These are phyloP conservation scores for Leptopilina syphax DNA, from an alignment of 2,888 invertebrate species.

Conservation along the genomic window DNA sequence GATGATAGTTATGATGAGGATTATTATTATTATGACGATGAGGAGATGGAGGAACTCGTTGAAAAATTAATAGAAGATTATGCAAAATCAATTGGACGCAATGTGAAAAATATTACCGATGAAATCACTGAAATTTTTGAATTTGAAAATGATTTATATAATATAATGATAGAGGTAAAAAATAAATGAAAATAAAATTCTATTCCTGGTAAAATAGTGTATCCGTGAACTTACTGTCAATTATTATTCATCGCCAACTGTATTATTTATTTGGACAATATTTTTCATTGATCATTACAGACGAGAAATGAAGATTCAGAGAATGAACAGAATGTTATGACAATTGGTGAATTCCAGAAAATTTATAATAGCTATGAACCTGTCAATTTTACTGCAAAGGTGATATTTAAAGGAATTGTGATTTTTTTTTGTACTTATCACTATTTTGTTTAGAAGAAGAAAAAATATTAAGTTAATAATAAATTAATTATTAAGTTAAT, in stretches of 20 bases:
- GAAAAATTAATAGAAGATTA: slow-evolving; percentile 19
- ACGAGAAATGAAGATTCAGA: background rate
- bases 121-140: background rate
- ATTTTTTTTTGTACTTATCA: no score
- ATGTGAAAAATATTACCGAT: background rate
- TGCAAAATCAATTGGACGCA: background rate
- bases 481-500: no score
- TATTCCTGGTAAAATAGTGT: background rate
- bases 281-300: background rate
- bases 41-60: background rate
- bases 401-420: slow-evolving; percentile 27
- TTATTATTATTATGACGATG: slow-evolving; percentile 6
- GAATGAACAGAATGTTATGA: slow-evolving; percentile 43
- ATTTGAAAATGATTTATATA: background rate
- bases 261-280: background rate
- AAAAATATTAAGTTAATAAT: no score
- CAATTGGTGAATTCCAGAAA: slow-evolving; percentile 47
- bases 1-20: background rate
- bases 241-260: background rate
- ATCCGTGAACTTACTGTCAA: background rate
- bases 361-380: slow-evolving; percentile 38
- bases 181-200: background rate
- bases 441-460: no score
- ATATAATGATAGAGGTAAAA: background rate
- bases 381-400: slow-evolving; percentile 15